A percentile compares a stretch with the other conserved stretches of the same genome.
Conservation (phyloP, 2,113 vertebrate species). For the Catharus bicknelli region DNA sequence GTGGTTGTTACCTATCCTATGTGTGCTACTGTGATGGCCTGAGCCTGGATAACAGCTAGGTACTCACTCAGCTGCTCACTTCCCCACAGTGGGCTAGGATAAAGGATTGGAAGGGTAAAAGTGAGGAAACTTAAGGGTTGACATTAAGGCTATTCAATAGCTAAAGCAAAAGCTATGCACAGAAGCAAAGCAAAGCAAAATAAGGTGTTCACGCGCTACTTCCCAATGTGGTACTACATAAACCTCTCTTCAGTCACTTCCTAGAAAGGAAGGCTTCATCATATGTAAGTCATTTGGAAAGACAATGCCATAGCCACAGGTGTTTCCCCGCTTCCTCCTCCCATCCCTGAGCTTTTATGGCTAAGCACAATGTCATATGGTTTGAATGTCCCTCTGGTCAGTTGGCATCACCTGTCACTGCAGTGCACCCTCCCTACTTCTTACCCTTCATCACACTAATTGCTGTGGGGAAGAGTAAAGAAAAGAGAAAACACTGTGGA, state of each 20-base stretch:
- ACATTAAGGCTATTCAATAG: neutral
- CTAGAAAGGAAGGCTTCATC: neutral
- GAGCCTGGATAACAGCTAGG: neutral
- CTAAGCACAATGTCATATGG: fast-evolving
- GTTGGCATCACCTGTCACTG: neutral
- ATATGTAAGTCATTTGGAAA: neutral
- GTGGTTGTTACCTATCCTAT: neutral
- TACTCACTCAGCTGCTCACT: neutral
- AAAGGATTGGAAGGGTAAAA: neutral
- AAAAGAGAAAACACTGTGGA: neutral
- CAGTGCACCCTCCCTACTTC: neutral
- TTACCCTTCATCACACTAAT: neutral
- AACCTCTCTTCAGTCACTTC: neutral
- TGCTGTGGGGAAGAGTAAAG: fast-evolving
- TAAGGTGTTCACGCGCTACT: neutral
- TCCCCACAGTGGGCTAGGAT: neutral
- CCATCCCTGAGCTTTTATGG: neutral
- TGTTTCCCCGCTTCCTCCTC: neutral
- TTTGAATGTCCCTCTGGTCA: neutral
- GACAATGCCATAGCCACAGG: neutral
- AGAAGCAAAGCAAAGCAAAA: neutral
- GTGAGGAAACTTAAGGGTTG: neutral
- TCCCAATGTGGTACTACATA: neutral
- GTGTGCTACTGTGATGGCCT: neutral
- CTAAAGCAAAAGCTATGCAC: neutral